Conservation (phyloP, 2,888 invertebrate species). For the Oligia latruncula region DNA sequence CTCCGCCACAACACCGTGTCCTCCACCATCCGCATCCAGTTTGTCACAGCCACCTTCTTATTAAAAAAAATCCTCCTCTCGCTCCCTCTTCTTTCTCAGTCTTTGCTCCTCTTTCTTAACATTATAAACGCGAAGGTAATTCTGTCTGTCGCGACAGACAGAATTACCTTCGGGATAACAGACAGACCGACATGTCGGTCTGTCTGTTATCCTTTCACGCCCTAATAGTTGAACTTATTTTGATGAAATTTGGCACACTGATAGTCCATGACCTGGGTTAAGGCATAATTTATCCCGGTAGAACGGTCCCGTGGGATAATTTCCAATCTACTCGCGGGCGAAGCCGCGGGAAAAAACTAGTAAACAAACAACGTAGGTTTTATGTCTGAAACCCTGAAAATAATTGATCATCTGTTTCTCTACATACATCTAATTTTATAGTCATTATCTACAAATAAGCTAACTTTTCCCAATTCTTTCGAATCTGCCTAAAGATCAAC, state of each 20-base stretch:
- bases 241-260: neutral
- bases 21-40: neutral
- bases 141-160: neutral
- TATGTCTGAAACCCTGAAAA: neutral
- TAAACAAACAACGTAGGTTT: neutral
- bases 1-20: too few species aligned
- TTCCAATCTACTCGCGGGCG: too few species aligned
- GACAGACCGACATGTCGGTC: too few species aligned
- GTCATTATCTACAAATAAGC: neutral
- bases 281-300: too few species aligned
- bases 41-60: neutral
- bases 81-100: neutral
- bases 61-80: too few species aligned
- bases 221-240: neutral
- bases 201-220: too few species aligned
- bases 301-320: too few species aligned
- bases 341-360: too few species aligned
- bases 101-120: neutral
- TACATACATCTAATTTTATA: too few species aligned
- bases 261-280: too few species aligned
- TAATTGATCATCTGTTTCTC: too few species aligned
- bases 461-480: neutral
- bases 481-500: neutral
- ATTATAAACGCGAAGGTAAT: neutral
- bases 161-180: too few species aligned